phyloP scores from a whole-genome alignment of 2,113 vertebrate species.

The Thymallus thymallus region DNA sequence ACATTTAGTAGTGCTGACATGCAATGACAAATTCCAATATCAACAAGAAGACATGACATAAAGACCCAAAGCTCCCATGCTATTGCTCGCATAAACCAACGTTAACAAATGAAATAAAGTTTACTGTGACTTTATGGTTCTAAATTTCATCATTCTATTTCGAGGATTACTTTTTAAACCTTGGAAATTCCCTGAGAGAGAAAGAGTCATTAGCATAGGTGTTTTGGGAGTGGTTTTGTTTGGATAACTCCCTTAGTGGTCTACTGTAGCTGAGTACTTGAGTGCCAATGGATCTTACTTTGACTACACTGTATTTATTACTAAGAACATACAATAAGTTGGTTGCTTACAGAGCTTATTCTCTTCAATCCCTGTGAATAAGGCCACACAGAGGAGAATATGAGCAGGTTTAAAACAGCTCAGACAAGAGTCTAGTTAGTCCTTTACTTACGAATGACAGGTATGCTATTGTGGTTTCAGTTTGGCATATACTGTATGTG shows the following conservation, averaged over 20 bases:
- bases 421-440: background rate
- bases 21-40: constrained; percentile 71
- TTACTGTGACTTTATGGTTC: constrained; percentile 55
- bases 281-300: background rate
- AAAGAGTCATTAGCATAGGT: constrained; percentile 24
- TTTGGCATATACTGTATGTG: background rate
- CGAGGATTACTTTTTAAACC: constrained; percentile 55
- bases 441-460: background rate
- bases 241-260: background rate
- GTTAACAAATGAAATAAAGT: constrained; percentile 45
- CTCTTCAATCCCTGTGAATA: background rate
- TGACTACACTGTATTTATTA: background rate
- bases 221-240: constrained; percentile 25
- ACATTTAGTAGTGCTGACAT: constrained; percentile 68
- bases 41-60: constrained; percentile 74
- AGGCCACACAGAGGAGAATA: background rate
- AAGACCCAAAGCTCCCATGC: constrained; percentile 54
- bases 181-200: constrained; percentile 31
- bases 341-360: background rate
- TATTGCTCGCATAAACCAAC: constrained; percentile 57
- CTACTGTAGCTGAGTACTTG: background rate
- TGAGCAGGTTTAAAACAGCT: background rate
- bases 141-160: constrained; percentile 61
- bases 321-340: background rate
- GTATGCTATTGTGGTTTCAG: background rate